Conservation (phyloP, 1,140 invertebrate species). For the Brachionus calyciflorus region DNA sequence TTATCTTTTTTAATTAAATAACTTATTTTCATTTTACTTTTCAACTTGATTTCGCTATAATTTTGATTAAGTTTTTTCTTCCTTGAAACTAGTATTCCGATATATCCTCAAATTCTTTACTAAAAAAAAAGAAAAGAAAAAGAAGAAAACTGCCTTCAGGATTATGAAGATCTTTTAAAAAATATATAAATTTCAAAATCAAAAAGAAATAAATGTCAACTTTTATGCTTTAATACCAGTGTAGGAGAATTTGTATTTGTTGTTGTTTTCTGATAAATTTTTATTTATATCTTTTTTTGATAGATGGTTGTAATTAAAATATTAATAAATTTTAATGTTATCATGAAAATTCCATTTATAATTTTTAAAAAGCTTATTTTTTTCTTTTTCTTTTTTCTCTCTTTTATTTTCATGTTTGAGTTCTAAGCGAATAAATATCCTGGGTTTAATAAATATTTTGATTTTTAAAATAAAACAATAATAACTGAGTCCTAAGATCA, state of each 20-base stretch:
- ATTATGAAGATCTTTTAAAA: too few species aligned
- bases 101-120: too few species aligned
- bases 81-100: too few species aligned
- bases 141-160: too few species aligned
- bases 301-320: constrained; percentile 3
- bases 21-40: neutral
- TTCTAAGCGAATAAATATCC: neutral
- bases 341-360: too few species aligned
- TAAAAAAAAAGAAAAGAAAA: too few species aligned
- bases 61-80: too few species aligned
- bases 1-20: constrained; percentile 34
- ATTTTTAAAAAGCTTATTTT: neutral
- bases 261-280: neutral
- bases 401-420: too few species aligned
- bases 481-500: too few species aligned
- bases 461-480: too few species aligned
- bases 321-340: constrained; percentile 10
- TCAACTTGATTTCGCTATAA: neutral
- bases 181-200: neutral
- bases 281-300: constrained; percentile 14
- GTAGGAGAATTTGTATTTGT: neutral
- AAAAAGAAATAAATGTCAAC: neutral
- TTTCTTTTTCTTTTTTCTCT: neutral
- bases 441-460: too few species aligned
- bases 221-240: neutral